Percentiles rank a stretch among this genome's conserved stretches.
These are phyloP conservation scores for Callinectes sapidus DNA, from an alignment of 2,888 invertebrate genomes.

Conservation along the genomic window DNA sequence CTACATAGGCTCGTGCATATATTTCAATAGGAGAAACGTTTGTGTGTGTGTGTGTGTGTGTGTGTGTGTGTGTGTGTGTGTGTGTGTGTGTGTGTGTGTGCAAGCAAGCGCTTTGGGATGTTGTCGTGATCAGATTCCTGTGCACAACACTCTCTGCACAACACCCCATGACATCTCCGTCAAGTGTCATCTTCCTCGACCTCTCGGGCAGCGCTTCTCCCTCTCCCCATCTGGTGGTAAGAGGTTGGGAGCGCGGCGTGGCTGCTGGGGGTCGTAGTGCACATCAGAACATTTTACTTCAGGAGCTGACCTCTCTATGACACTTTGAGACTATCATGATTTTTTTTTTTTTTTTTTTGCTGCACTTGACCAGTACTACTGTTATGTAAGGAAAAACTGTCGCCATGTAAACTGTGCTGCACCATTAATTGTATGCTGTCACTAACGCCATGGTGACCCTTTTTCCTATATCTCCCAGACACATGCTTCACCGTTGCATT, in stretches of 20 bases:
- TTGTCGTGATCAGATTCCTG: background rate
- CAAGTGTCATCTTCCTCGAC: background rate
- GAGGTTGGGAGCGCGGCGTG: background rate
- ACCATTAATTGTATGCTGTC: too few relatives aligned
- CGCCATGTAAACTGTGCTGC: too few relatives aligned
- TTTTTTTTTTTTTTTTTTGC: too few relatives aligned
- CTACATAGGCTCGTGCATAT: background rate
- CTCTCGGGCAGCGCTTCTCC: background rate
- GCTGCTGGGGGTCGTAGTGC: too few relatives aligned
- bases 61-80: constrained; percentile 20
- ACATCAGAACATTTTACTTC: too few relatives aligned
- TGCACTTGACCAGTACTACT: too few relatives aligned
- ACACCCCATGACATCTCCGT: background rate
- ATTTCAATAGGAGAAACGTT: background rate
- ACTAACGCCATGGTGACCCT: too few relatives aligned
- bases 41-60: constrained; percentile 10
- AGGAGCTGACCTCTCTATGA: too few relatives aligned
- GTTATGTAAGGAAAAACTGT: too few relatives aligned
- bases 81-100: background rate
- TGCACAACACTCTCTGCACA: background rate
- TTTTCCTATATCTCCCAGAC: background rate
- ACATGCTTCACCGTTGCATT: background rate
- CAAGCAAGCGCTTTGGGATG: background rate
- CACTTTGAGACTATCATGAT: too few relatives aligned
- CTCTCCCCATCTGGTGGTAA: background rate